These are phyloP conservation scores for Agrypnus murinus DNA, from an alignment of 2,888 invertebrate genomes.

Conservation along the genomic window DNA sequence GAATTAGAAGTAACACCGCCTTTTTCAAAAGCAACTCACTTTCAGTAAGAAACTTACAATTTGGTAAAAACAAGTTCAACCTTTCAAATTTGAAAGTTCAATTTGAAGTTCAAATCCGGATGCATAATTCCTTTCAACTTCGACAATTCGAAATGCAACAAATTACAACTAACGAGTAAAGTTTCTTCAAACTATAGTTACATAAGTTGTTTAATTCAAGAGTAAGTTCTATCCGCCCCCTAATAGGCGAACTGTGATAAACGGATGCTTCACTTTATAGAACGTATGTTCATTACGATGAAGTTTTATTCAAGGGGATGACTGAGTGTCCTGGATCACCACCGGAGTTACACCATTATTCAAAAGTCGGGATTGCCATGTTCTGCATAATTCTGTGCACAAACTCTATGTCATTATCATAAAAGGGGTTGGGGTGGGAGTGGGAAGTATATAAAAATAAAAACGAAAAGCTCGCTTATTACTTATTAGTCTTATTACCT, in stretches of 20 bases:
- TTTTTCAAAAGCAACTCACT: no score
- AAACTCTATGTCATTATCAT: constrained; percentile 20
- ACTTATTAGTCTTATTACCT: no score
- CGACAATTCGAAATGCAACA: no score
- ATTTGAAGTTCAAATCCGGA: not conserved
- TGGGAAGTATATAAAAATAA: no score
- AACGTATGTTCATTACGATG: constrained; percentile 24
- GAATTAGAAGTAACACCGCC: no score
- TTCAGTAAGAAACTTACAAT: no score
- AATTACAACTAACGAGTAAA: no score
- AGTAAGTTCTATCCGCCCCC: constrained; percentile 19
- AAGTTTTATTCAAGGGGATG: constrained; percentile 43
- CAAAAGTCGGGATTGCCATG: constrained; percentile 46
- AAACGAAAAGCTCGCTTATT: no score
- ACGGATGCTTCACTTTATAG: constrained; percentile 28
- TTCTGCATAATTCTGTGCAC: constrained; percentile 46
- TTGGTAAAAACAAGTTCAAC: no score
- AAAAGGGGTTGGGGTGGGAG: no score
- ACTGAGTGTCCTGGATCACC: constrained; percentile 39
- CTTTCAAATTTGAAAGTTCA: no score
- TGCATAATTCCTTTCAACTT: no score
- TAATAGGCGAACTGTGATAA: constrained; percentile 24
- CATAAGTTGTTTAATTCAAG: constrained; percentile 3
- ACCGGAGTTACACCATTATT: constrained; percentile 43
- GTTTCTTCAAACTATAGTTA: not conserved